A percentile compares a stretch with the other conserved stretches of the same genome.
Evolutionary conservation across 2,113 vertebrate species (phyloP).

Genomic region (Nothobranchius kuhntae): DNA sequence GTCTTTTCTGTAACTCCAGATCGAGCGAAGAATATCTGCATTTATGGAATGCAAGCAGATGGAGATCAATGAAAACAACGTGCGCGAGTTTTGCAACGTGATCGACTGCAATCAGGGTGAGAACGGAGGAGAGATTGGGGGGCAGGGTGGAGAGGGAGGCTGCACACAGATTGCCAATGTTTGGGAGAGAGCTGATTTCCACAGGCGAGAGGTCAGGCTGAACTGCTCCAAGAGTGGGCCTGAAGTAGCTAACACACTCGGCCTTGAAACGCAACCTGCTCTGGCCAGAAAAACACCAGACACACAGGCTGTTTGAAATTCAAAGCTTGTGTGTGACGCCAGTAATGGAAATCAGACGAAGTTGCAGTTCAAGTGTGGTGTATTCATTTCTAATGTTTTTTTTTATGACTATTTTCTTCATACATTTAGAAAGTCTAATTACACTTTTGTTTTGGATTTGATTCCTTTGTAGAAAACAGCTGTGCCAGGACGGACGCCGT

Average conservation of each 20-base stretch:
- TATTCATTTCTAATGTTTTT: neutral
- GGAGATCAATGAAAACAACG: conserved; percentile 99
- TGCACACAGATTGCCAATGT: conserved; percentile 80
- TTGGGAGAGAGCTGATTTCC: conserved; percentile 82
- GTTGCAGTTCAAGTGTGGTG: conserved; percentile 24
- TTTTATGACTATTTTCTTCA: conserved; percentile 22
- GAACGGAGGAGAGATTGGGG: conserved; percentile 64
- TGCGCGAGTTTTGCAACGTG: conserved; percentile 99
- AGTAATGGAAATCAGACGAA: conserved; percentile 46
- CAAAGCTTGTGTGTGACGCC: conserved; percentile 43
- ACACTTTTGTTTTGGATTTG: conserved; percentile 19
- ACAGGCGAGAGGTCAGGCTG: conserved; percentile 75
- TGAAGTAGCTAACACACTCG: conserved; percentile 72
- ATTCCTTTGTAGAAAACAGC: conserved; percentile 88
- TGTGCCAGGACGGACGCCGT: conserved; percentile 98
- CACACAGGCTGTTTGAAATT: conserved; percentile 45
- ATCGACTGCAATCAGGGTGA: conserved; percentile 99
- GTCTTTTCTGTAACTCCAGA: conserved; percentile 79
- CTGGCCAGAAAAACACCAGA: conserved; percentile 55
- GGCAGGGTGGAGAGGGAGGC: conserved; percentile 67
- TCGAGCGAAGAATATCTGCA: conserved; percentile 98
- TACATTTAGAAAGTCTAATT: conserved; percentile 16
- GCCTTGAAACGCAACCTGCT: conserved; percentile 66
- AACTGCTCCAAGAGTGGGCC: conserved; percentile 65
- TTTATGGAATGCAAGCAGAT: conserved; percentile 99